phyloP scores from a whole-genome alignment of 2,113 vertebrate species.

The Cheirogaleus medius region DNA sequence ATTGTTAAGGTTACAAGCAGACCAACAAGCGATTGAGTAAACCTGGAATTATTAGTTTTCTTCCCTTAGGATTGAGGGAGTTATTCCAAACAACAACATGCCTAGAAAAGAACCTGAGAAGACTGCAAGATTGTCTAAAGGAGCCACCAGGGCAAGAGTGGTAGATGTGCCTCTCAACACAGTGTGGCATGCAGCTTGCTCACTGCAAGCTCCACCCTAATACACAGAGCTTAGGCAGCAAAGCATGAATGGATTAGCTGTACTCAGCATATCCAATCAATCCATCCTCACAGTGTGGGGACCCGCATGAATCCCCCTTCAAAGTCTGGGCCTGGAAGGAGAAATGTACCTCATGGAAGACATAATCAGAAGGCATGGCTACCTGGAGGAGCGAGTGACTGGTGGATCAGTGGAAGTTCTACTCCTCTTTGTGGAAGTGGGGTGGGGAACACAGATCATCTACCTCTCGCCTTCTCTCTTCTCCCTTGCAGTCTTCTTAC shows the following conservation, averaged over 20 bases:
- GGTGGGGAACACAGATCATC: not conserved
- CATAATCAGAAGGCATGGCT: not conserved
- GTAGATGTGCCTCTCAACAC: not conserved
- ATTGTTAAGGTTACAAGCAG: conserved; percentile 13
- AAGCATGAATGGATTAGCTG: not conserved
- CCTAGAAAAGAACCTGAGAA: not conserved
- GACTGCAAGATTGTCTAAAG: conserved; percentile 12
- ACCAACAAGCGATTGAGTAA: not conserved
- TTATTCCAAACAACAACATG: not conserved
- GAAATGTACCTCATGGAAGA: not conserved
- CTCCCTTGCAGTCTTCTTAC: not conserved
- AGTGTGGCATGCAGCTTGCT: not conserved
- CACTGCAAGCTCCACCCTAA: not conserved
- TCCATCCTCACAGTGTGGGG: not conserved
- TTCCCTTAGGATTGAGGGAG: not conserved
- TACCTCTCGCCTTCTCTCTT: not conserved
- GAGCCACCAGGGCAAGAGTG: not conserved
- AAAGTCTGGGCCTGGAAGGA: not conserved
- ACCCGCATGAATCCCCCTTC: not conserved
- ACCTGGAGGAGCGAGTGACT: not conserved
- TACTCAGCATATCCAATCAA: not conserved
- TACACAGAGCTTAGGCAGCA: not conserved
- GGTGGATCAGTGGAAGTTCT: not conserved
- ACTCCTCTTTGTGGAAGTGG: not conserved
- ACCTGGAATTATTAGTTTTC: not conserved